Percentiles rank a stretch among this genome's conserved stretches.
Conservation (phyloP, 2,797 vertebrate genomes). For the Scomberomorus guttatus region DNA sequence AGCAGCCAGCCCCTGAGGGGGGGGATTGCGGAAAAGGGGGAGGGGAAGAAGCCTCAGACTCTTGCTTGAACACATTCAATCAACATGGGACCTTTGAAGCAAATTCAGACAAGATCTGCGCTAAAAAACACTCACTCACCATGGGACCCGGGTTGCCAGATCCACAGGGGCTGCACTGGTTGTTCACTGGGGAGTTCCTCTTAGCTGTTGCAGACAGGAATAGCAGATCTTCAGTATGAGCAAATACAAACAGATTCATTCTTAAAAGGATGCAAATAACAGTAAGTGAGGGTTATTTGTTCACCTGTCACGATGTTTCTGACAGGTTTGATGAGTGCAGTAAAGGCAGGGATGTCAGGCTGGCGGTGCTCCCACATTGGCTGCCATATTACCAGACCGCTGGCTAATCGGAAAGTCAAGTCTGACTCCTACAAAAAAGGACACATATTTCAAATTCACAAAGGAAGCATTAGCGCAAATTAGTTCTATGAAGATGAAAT, state of each 20-base stretch:
- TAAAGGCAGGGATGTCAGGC: conserved; percentile 95
- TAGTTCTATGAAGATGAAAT: too few species aligned
- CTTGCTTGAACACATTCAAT: conserved; percentile 45
- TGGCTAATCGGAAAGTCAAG: conserved; percentile 96
- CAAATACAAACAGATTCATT: conserved; percentile 21
- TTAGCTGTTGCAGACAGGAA: conserved; percentile 87
- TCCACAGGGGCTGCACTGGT: conserved; percentile 89
- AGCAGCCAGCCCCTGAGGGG: conserved; percentile 50
- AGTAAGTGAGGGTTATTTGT: conserved; percentile 25
- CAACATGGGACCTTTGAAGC: conserved; percentile 32
- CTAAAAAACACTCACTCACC: conserved; percentile 72
- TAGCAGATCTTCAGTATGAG: conserved; percentile 33
- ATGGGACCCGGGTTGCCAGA: conserved; percentile 89
- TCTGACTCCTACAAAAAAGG: conserved; percentile 92
- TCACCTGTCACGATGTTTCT: conserved; percentile 96
- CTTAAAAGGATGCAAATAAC: conserved; percentile 49
- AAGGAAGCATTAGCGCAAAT: neutral
- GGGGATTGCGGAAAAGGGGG: conserved; percentile 24
- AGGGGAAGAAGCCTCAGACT: conserved; percentile 34
- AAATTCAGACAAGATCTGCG: conserved; percentile 27
- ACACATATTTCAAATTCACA: neutral
- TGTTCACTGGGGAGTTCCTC: conserved; percentile 94
- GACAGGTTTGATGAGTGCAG: conserved; percentile 93
- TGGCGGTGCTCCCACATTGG: conserved; percentile 99
- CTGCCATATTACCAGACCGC: conserved; percentile 98